Evolutionary conservation across 2,888 invertebrate species (phyloP), one percentile per base, ranked within the genome.

Genomic region (Mythimna pallens): DNA sequence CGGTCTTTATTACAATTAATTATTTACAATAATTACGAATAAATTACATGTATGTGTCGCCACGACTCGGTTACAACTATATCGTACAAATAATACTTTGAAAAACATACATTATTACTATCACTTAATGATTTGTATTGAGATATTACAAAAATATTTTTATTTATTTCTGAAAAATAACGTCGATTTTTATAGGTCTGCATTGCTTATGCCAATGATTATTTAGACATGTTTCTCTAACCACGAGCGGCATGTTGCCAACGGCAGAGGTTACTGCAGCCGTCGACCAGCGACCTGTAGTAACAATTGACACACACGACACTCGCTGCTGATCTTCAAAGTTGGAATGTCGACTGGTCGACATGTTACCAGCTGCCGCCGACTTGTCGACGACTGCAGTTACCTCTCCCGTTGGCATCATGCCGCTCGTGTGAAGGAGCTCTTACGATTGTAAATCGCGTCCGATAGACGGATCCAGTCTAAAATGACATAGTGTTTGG

Each of bases 11-110:
- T 92, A 93, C 90, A 92, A 87, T 88, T 88, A 91, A 88, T 91
- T 95, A 95, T 95, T 93, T 94, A 95, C 95, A 95, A 89, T 87
- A 87, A 88, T 88, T 85, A 88, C 77, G 80, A 90, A 90, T 89
- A 90, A 87, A 89, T 89, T 89, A 90, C 86, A 89, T 71, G 79
- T 65, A 75, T 71, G 76, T 81, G 70, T 70, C 73, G 79, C 80
- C 84, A 79, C 85, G 81, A 82, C 83, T 83, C 83, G 79, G 86
- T 65, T 65, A 75, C 62, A 71, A 78, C 74, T 80, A 80, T 86
- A 82, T 87, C 86, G 86, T 85, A 91, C 86, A 90, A 91, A 88
- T 93, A 93, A 93, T 92, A 92, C 92, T 92, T 91, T 87, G 63
- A 85, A 87, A 88, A 70, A 84, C 78, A 86, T 87, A 77, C 70